phyloP scores from a whole-genome alignment of 2,797 vertebrate genomes.

The Lates japonicus region DNA sequence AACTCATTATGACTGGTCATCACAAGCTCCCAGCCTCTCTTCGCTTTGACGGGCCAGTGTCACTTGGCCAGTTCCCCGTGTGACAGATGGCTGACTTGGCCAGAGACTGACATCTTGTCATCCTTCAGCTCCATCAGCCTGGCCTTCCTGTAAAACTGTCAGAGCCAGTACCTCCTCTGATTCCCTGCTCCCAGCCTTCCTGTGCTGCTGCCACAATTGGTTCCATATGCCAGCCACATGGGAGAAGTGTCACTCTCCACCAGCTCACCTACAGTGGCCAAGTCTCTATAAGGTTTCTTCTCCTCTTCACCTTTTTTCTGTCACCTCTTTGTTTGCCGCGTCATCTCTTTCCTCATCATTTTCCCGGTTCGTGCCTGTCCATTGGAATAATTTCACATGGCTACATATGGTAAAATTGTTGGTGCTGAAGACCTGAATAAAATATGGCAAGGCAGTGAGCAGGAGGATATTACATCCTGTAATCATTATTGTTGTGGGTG shows the following conservation, averaged over 20 bases:
- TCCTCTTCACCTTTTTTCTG: constrained; percentile 35
- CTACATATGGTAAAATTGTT: constrained; percentile 76
- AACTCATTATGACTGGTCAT: constrained; percentile 62
- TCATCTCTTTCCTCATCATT: constrained; percentile 50
- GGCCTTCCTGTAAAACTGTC: constrained; percentile 56
- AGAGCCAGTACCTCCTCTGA: constrained; percentile 60
- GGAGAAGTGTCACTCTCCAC: constrained; percentile 70
- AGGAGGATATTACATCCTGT: constrained; percentile 82
- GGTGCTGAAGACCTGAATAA: constrained; percentile 72
- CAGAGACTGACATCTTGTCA: constrained; percentile 76
- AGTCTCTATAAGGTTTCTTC: constrained; percentile 32
- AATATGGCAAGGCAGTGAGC: constrained; percentile 70
- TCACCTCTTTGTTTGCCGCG: constrained; percentile 29
- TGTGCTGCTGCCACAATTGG: constrained; percentile 65
- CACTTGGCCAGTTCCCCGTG: constrained; percentile 61
- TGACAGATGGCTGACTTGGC: constrained; percentile 79
- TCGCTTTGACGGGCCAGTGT: constrained; percentile 39
- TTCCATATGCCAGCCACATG: constrained; percentile 73
- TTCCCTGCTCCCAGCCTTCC: constrained; percentile 53
- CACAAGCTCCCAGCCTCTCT: constrained; percentile 55
- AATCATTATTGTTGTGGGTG: constrained; percentile 82
- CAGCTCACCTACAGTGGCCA: constrained; percentile 43
- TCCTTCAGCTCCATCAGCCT: constrained; percentile 64
- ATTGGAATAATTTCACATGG: constrained; percentile 73
- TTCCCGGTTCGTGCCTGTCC: constrained; percentile 34